These are phyloP conservation scores for Carpatolechia fugitivella DNA, from an alignment of 2,888 invertebrate genomes.

Conservation along the genomic window DNA sequence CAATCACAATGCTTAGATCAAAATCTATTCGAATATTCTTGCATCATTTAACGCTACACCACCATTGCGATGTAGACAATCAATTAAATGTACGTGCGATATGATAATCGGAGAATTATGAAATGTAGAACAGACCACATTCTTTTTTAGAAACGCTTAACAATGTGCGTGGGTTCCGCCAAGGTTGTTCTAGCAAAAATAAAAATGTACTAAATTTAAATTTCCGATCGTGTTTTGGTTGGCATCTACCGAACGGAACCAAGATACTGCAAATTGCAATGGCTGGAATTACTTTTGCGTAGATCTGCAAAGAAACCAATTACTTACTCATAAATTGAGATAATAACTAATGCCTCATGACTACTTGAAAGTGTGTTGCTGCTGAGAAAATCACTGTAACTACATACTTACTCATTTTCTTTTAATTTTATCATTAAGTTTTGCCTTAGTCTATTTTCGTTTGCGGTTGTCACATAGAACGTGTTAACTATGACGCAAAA, in stretches of 20 bases:
- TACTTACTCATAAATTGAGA: too few relatives aligned
- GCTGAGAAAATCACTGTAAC: too few relatives aligned
- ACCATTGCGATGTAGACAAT: slow-evolving; percentile 15
- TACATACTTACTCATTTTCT: slow-evolving; percentile 10
- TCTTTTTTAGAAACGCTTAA: slow-evolving; percentile 28
- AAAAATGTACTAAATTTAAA: background rate
- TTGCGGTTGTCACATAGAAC: too few relatives aligned
- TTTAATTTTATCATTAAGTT: too few relatives aligned
- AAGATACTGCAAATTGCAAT: too few relatives aligned
- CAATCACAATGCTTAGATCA: background rate
- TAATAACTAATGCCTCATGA: too few relatives aligned
- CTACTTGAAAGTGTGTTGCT: slow-evolving; percentile 15
- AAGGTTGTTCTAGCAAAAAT: slow-evolving; percentile 22
- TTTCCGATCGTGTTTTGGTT: background rate
- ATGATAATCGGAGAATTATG: slow-evolving; percentile 19
- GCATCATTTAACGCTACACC: slow-evolving; percentile 21
- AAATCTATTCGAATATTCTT: slow-evolving; percentile 14
- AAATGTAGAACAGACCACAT: slow-evolving; percentile 22
- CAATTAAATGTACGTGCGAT: slow-evolving; percentile 21
- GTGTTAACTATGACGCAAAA: too few relatives aligned
- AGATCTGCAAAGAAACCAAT: too few relatives aligned
- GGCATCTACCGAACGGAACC: background rate
- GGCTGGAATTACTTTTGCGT: too few relatives aligned
- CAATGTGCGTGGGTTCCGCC: slow-evolving; percentile 20
- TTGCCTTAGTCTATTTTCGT: too few relatives aligned